Evolutionary conservation across 2,113 vertebrate species (phyloP).

Genomic region (Mionectes macconnelli): DNA sequence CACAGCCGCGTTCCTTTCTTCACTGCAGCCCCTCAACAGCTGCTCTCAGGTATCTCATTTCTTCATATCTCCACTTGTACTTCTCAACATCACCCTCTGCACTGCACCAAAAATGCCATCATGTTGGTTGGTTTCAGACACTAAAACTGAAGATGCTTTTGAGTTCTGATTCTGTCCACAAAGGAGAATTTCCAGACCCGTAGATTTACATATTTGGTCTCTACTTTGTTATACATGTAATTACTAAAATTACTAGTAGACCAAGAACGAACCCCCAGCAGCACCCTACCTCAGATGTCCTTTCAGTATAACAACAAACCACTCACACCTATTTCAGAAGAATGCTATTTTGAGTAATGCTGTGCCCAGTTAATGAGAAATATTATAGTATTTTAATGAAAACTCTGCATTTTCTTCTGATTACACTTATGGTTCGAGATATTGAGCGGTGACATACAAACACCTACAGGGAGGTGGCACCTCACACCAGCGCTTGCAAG

Average conservation of each 20-base stretch:
- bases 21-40: background rate
- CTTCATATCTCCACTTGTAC: background rate
- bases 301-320: background rate
- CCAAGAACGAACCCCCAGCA: background rate
- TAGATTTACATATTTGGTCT: background rate
- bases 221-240: background rate
- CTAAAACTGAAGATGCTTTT: background rate
- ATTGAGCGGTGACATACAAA: background rate
- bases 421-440: rapidly evolving
- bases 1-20: rapidly evolving
- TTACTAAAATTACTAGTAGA: background rate
- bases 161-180: background rate
- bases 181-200: background rate
- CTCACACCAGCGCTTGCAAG: rapidly evolving
- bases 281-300: background rate
- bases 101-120: background rate
- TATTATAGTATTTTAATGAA: background rate
- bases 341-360: background rate
- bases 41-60: background rate
- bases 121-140: background rate
- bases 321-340: background rate
- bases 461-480: background rate
- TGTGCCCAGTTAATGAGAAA: background rate
- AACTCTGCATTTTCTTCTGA: background rate
- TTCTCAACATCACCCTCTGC: background rate